Evolutionary conservation across 2,888 invertebrate genomes (phyloP).

Genomic region (Mellilla xanthometata): DNA sequence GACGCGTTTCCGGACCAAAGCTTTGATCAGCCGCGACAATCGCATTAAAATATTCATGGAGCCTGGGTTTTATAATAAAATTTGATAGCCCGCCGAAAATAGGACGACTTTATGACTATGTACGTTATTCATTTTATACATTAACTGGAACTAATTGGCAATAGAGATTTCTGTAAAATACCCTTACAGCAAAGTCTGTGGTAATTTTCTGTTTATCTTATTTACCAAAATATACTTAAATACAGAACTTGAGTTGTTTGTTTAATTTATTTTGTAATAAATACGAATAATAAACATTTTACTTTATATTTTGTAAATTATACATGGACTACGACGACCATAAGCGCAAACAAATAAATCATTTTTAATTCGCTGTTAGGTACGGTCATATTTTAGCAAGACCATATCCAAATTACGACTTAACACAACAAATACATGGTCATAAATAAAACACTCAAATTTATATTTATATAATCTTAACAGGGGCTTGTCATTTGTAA

Average conservation of each 20-base stretch:
- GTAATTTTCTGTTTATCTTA: too few relatives aligned
- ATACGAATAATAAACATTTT: too few relatives aligned
- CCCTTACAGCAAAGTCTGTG: too few relatives aligned
- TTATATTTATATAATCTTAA: slow-evolving; percentile 25
- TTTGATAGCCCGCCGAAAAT: slow-evolving; percentile 28
- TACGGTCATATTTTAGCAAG: background rate
- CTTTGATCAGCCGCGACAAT: slow-evolving; percentile 45
- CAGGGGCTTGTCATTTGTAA: slow-evolving; percentile 40
- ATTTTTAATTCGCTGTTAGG: slow-evolving; percentile 1
- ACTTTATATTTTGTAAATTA: too few relatives aligned
- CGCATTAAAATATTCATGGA: slow-evolving; percentile 27
- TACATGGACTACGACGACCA: too few relatives aligned
- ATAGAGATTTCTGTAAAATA: too few relatives aligned
- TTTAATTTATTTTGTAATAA: too few relatives aligned
- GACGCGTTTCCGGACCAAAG: slow-evolving; percentile 41
- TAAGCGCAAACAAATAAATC: slow-evolving; percentile 4
- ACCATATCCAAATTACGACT: slow-evolving; percentile 1
- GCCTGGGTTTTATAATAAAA: slow-evolving; percentile 25
- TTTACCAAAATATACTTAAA: too few relatives aligned
- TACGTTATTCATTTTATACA: too few relatives aligned
- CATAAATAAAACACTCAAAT: slow-evolving; percentile 25
- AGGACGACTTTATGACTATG: slow-evolving; percentile 11
- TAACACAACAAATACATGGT: slow-evolving; percentile 14
- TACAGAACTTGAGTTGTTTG: too few relatives aligned
- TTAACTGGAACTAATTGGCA: background rate